phyloP scores from a whole-genome alignment of 2,888 invertebrate species.

The Cerastis leucographa region DNA sequence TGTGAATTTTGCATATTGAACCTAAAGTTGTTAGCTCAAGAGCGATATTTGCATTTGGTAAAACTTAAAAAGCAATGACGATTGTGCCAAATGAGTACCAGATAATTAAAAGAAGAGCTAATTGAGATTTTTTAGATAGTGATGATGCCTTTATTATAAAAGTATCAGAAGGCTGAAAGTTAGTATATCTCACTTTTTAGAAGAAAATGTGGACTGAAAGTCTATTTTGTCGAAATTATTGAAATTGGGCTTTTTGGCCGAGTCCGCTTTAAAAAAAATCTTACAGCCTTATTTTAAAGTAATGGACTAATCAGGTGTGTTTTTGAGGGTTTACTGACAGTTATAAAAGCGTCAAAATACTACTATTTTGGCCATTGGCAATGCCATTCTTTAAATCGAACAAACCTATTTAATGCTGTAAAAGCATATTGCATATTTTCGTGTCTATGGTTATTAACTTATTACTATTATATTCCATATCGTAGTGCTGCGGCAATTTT shows the following conservation, averaged over 20 bases:
- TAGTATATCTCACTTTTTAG: constrained; percentile 8
- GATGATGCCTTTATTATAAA: constrained; percentile 42
- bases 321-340: constrained; percentile 45
- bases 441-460: constrained; percentile 26
- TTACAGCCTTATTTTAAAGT: constrained; percentile 9
- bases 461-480: constrained; percentile 31
- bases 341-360: constrained; percentile 27
- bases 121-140: constrained; percentile 22
- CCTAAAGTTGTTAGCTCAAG: constrained; percentile 24
- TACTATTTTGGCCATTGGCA: constrained; percentile 43
- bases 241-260: constrained; percentile 56
- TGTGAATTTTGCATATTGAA: constrained; percentile 9
- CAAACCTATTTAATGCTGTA: constrained; percentile 39
- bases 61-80: background rate
- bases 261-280: constrained; percentile 21
- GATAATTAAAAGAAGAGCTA: background rate
- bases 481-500: constrained; percentile 27
- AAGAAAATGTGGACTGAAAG: constrained; percentile 15
- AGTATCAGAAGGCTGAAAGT: constrained; percentile 39
- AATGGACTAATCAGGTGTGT: constrained; percentile 41
- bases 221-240: constrained; percentile 47
- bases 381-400: constrained; percentile 36
- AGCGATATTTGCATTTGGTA: constrained; percentile 14
- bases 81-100: constrained; percentile 40
- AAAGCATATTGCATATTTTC: constrained; percentile 27